Evolutionary conservation across 2,888 invertebrate genomes (phyloP).

Genomic region (Apoda limacodes): DNA sequence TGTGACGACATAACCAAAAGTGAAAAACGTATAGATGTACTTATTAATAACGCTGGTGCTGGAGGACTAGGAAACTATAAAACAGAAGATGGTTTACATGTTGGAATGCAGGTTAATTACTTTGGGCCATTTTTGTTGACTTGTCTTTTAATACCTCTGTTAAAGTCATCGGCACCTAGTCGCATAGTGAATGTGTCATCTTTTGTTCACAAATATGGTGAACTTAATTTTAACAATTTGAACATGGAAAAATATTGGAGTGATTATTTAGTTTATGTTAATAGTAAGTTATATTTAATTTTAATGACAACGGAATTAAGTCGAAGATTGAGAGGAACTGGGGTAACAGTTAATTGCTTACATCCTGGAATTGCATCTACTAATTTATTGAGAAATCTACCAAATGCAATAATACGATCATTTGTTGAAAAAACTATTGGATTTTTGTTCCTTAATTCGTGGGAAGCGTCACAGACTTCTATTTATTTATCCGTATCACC

Average conservation of each 20-base stretch:
- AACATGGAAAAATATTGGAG: constrained; percentile 16
- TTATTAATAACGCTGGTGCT: constrained; percentile 72
- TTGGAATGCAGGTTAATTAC: constrained; percentile 68
- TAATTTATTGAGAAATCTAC: background rate
- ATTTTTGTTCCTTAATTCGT: background rate
- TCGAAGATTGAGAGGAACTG: constrained; percentile 64
- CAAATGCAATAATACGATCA: background rate
- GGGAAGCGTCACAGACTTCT: constrained; percentile 74
- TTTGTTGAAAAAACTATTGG: background rate
- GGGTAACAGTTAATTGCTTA: constrained; percentile 76
- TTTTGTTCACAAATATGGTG: constrained; percentile 24
- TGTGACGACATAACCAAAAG: constrained; percentile 59
- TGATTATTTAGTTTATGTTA: constrained; percentile 8
- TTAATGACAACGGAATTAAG: constrained; percentile 68
- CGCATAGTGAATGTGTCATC: constrained; percentile 39
- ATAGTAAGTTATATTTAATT: constrained; percentile 69
- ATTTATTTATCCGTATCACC: constrained; percentile 68
- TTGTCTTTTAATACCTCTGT: constrained; percentile 61
- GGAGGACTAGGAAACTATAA: constrained; percentile 35
- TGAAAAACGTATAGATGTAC: constrained; percentile 59
- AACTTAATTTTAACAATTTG: constrained; percentile 23
- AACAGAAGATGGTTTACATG: constrained; percentile 71
- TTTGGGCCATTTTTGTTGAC: constrained; percentile 76
- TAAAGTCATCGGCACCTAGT: constrained; percentile 29
- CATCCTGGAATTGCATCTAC: constrained; percentile 73